phyloP scores from a whole-genome alignment of 2,888 invertebrate species.

The Podotricha telesiphe region DNA sequence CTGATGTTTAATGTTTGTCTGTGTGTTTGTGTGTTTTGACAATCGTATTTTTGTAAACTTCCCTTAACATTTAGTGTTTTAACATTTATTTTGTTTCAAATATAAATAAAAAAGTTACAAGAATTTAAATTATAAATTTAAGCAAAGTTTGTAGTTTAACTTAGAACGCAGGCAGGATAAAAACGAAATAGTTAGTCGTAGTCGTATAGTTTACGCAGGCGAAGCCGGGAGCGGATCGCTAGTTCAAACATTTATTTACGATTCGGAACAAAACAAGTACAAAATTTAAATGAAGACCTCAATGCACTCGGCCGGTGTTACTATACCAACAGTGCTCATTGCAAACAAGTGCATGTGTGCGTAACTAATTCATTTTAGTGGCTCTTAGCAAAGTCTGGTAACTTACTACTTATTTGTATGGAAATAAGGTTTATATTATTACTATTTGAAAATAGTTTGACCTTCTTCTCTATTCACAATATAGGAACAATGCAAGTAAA shows the following conservation, averaged over 20 bases:
- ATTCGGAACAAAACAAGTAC: slow-evolving; percentile 35
- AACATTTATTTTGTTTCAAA: too few relatives aligned
- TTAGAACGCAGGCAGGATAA: too few relatives aligned
- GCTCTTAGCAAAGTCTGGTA: slow-evolving; percentile 15
- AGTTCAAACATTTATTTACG: neutral
- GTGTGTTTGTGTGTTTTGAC: too few relatives aligned
- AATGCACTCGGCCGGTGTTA: slow-evolving; percentile 45
- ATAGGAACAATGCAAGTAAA: slow-evolving; percentile 15
- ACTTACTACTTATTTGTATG: slow-evolving; percentile 26
- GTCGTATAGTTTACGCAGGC: too few relatives aligned
- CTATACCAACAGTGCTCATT: slow-evolving; percentile 46
- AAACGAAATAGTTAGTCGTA: too few relatives aligned
- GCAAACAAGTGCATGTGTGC: slow-evolving; percentile 49
- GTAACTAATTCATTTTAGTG: slow-evolving; percentile 47
- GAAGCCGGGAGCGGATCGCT: too few relatives aligned
- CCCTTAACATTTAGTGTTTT: too few relatives aligned
- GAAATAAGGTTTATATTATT: slow-evolving; percentile 28
- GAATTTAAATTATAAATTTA: too few relatives aligned
- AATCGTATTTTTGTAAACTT: too few relatives aligned
- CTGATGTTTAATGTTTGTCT: too few relatives aligned
- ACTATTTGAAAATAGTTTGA: neutral
- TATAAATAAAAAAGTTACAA: too few relatives aligned
- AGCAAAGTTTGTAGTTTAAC: too few relatives aligned
- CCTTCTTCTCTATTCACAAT: slow-evolving; percentile 24
- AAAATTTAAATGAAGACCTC: slow-evolving; percentile 44